Evolutionary conservation across 2,797 vertebrate species (phyloP), one percentile per base, ranked within the genome.

Genomic region (Clarias laeviceps): DNA sequence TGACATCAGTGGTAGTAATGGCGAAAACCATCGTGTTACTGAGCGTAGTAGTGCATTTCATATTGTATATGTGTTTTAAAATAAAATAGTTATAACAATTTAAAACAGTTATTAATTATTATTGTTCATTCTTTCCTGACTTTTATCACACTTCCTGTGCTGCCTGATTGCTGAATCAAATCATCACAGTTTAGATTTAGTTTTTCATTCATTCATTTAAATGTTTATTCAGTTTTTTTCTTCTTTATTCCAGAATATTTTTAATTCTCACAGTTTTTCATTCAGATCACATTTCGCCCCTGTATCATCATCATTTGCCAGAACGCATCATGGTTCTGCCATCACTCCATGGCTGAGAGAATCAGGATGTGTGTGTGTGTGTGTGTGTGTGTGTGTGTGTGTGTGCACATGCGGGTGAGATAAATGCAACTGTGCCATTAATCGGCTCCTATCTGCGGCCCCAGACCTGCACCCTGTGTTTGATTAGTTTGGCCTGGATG

Each of bases 401-500:
- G 73, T 20, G 82, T 4, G 24, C 24, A 62, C 5, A 12, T 50
- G 40, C 0, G 66, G 5, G 68, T 0, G 29, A 62, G 37, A 73
- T 86, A 93, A 94, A 92, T 92, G 91, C 81, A 69, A 89, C 84
- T 70, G 64, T 85, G 94, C 93, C 94, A 94, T 91, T 76, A 92
- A 91, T 90, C 81, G 86, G 76, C 80, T 54, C 88, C 90, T 96
- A 95, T 96, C 94, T 95, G 91, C 5, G 83, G 9, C 84, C 91
- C 91, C 94, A 96, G 94, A 93, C 93, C 93, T 27, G 93, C 90
- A 93, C 90, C 91, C 91, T 84, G 91, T 87, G 90, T 90, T 91
- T 89, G 87, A 90, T 89, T 88, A 82, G 87, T 79, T 91, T 89
- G 89, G 68, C 89, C 34, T 87, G 88, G 92, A 93, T 92, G 89